Base-by-base conservation (phyloP, 2,113 vertebrate genomes). In the Chunga burmeisteri region DNA sequence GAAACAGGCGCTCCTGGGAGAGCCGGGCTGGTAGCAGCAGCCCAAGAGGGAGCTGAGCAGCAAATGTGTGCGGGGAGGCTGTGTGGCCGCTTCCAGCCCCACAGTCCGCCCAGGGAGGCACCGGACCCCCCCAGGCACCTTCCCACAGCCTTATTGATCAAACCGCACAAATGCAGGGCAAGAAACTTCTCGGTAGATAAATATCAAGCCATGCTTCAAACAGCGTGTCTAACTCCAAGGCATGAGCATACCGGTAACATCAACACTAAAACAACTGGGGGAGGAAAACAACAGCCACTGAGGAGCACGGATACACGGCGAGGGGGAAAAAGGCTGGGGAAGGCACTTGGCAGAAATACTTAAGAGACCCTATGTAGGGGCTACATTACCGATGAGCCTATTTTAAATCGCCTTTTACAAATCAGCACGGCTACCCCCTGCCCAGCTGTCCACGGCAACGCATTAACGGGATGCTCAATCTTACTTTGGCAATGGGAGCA, bases 391-490 rank as follows among this genome's bases (percentile, higher is more conserved):
- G 88, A 85, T 16, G 84, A 98, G 96, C 98, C 98, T 96, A 92
- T 96, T 98, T 97, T 96, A 98, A 98, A 98, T 98, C 95, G 3
- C n/a, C 47, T 73, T 97, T 97, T 98, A 98, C 98, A 98, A 99
- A 98, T 98, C 98, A 98, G 97, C 96, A 95, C 94, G 95, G 98
- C 97, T 98, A 97, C 96, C 97, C 97, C 96, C 97, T 98, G 98
- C 98, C 98, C 97, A 95, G 90, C 94, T 97, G 83, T 65, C 97
- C 98, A 98, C 98, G 98, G 98, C 98, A 98, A 97, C 79, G 98
- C 99, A 98, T 99, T 99, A 99, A 98, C 98, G 98, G 98, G 99
- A 99, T 97, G 98, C 98, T 99, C 98, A 98, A 98, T 99, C 99
- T 98, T 98, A 98, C 96, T 98, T 97, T 97, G 96, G 97, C 95